Evolutionary conservation across 2,113 vertebrate species (phyloP), one percentile per base, ranked within the genome.

Genomic region (Pagrus major): DNA sequence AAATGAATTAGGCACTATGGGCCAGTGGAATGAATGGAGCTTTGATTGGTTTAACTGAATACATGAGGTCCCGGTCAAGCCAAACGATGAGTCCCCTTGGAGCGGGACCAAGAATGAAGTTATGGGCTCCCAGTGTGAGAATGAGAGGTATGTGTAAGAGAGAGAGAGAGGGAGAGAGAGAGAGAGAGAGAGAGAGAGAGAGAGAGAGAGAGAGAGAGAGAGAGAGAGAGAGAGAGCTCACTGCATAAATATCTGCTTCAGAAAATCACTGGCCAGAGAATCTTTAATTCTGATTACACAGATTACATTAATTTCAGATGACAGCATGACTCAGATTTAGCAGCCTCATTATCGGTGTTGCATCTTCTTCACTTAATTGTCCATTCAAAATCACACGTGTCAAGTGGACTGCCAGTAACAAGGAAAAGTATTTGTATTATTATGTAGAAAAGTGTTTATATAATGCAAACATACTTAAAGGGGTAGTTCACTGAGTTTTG

Each of bases 11-110:
- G 59, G 52, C 76, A 68, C 78, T 89, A 72, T 83, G 73, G 68
- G 61, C 67, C 60, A 59, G 15, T 54, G 59, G 84, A 85, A 89
- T 93, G 89, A 90, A 90, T 91, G 76, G 81, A 52, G 70, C 90
- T 88, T 91, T 90, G 80, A 86, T 84, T 88, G 71, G 82, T 83
- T 89, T 84, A 85, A 90, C 71, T 85, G 81, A 78, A 88, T 58
- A 66, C 81, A 87, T 79, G 80, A 91, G 91, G 83, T 89, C 82
- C 70, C 12, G 74, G 78, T 87, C 74, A 59, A 81, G 59, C 67
- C 60, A 70, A n/a, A 64, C 23, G 85, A 88, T 81, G 81, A 82
- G 68, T 79, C 29, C 41, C n/a, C 56, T 81, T 81, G 83, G 86
- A 87, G 49, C 31, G 21, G 1, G 25, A 86, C 83, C 89, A 88